phyloP scores from a whole-genome alignment of 2,113 vertebrate species.

The Camelus bactrianus region DNA sequence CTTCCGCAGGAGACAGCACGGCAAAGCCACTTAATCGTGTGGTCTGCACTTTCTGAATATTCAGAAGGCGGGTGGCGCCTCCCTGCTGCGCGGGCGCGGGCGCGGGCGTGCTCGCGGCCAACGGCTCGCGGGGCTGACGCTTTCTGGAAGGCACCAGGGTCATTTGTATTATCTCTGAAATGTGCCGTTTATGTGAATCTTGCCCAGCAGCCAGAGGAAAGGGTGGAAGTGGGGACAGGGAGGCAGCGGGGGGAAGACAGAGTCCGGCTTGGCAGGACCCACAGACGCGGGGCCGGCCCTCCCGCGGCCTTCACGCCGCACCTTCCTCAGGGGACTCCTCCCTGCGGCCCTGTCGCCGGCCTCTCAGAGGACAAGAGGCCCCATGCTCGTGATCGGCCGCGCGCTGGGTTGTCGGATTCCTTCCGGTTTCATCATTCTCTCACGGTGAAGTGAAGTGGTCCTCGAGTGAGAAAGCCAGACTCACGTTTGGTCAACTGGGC shows the following conservation, averaged over 20 bases:
- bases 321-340: accelerated
- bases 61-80: background rate
- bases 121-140: background rate
- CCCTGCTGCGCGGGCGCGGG: background rate
- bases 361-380: background rate
- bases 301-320: background rate
- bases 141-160: background rate
- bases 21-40: background rate
- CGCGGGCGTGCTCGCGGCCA: background rate
- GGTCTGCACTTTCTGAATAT: background rate
- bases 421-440: background rate
- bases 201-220: background rate
- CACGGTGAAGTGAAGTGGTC: background rate
- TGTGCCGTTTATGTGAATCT: constrained; percentile 39
- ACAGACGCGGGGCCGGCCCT: accelerated
- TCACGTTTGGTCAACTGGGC: background rate
- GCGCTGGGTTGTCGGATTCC: no score
- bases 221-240: background rate
- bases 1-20: constrained; percentile 4
- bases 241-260: background rate
- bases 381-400: background rate
- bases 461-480: background rate
- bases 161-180: constrained; percentile 8
- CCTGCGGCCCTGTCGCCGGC: accelerated
- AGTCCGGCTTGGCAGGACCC: background rate